A percentile compares a stretch with the other conserved stretches of the same genome.
Evolutionary conservation across 2,888 invertebrate species (phyloP).

Genomic region (Corythucha ciliata): DNA sequence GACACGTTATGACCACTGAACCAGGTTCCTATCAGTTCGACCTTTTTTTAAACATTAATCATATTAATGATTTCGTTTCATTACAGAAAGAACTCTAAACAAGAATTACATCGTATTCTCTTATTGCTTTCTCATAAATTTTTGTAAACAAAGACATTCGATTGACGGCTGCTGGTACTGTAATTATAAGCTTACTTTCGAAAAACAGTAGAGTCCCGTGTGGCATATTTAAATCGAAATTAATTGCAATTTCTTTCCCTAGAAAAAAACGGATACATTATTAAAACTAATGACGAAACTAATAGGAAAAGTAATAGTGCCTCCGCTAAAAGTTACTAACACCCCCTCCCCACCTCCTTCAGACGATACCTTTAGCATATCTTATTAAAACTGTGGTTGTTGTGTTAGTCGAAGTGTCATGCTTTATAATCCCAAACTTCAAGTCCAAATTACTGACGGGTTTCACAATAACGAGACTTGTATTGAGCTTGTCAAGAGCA

Average conservation of each 20-base stretch:
- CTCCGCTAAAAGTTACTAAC: background rate
- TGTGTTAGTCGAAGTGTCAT: conserved; percentile 21
- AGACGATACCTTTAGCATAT: conserved; percentile 32
- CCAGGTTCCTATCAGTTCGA: conserved; percentile 66
- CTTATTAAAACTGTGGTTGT: conserved; percentile 28
- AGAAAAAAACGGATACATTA: conserved; percentile 17
- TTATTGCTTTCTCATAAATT: conserved; percentile 55
- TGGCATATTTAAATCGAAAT: conserved; percentile 54
- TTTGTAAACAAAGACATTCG: conserved; percentile 57
- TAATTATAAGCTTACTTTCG: conserved; percentile 62
- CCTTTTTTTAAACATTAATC: conserved; percentile 41
- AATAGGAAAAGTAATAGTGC: background rate
- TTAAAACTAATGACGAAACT: background rate
- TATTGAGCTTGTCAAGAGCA: conserved; percentile 53
- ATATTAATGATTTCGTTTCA: background rate
- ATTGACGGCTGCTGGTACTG: conserved; percentile 59
- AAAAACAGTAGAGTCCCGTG: conserved; percentile 55
- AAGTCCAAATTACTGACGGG: conserved; percentile 59
- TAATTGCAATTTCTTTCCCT: conserved; percentile 50
- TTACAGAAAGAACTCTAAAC: background rate
- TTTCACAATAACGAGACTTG: conserved; percentile 52
- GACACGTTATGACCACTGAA: conserved; percentile 67
- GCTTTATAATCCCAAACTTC: conserved; percentile 47
- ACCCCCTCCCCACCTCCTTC: background rate
- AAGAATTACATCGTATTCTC: conserved; percentile 57